Evolutionary conservation across 2,888 invertebrate species (phyloP).

Genomic region (Trimorus sp.): DNA sequence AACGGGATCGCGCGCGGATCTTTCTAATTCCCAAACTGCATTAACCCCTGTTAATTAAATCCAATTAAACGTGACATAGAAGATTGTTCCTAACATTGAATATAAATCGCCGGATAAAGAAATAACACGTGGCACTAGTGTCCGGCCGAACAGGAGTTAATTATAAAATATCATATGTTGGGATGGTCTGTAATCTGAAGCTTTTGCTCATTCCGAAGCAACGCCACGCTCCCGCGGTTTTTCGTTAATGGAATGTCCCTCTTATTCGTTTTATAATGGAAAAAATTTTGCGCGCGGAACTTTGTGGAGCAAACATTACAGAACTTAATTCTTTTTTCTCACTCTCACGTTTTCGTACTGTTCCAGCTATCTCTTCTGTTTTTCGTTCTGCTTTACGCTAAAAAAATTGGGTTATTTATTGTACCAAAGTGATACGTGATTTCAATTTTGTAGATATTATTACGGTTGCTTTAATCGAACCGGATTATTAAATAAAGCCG

Average conservation of each 20-base stretch:
- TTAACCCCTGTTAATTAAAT: conserved; percentile 45
- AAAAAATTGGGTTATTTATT: conserved; percentile 6
- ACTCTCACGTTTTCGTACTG: too few species aligned
- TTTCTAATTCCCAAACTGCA: too few species aligned
- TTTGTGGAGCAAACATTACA: conserved; percentile 32
- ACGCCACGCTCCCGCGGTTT: conserved; percentile 35
- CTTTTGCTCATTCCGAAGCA: conserved; percentile 39
- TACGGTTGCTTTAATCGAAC: too few species aligned
- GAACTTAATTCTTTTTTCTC: conserved; percentile 14
- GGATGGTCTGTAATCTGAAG: conserved; percentile 38
- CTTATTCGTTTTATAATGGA: conserved; percentile 39
- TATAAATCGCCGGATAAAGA: conserved; percentile 48
- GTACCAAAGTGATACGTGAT: too few species aligned
- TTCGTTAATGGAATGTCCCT: conserved; percentile 56
- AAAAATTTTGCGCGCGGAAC: conserved; percentile 21
- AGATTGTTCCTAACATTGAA: conserved; percentile 44
- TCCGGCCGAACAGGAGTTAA: conserved; percentile 38
- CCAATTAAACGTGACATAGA: conserved; percentile 34
- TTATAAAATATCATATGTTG: conserved; percentile 53
- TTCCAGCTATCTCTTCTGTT: too few species aligned
- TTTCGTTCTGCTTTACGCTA: neutral
- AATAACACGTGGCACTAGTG: conserved; percentile 11
- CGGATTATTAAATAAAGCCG: too few species aligned
- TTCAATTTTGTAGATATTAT: too few species aligned
- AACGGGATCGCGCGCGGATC: neutral